phyloP scores from a whole-genome alignment of 2,113 vertebrate species.

The Melanotaenia duboulayi region DNA sequence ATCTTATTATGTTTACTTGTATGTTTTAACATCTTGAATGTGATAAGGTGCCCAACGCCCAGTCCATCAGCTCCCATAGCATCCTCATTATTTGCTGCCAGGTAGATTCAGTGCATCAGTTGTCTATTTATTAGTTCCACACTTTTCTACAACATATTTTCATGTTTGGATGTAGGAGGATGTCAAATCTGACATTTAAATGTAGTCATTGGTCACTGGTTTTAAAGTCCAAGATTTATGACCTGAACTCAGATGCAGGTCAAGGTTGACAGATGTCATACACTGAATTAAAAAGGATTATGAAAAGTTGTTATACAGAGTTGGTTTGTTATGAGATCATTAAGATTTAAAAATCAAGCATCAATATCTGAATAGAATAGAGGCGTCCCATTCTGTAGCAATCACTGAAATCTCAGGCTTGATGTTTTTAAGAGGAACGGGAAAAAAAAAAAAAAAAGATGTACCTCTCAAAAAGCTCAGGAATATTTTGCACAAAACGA shows the following conservation, averaged over 20 bases:
- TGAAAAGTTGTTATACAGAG: slow-evolving; percentile 18
- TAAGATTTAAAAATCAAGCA: slow-evolving; percentile 36
- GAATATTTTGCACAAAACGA: slow-evolving; percentile 12
- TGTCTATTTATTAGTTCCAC: neutral
- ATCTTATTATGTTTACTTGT: too few species aligned
- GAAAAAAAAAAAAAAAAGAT: neutral
- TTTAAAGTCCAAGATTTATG: slow-evolving; percentile 16
- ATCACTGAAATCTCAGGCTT: slow-evolving; percentile 37
- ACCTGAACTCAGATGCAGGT: neutral
- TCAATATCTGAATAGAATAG: slow-evolving; percentile 17
- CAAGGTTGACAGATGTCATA: neutral
- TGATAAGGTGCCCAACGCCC: too few species aligned
- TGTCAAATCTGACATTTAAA: neutral
- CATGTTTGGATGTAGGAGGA: neutral
- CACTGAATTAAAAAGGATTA: slow-evolving; percentile 27
- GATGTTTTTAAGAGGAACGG: slow-evolving; percentile 43
- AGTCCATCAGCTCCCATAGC: too few species aligned
- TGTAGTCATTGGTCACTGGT: neutral
- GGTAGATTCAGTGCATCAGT: neutral
- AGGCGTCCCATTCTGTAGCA: slow-evolving; percentile 28
- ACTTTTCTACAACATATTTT: neutral
- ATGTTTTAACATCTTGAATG: too few species aligned
- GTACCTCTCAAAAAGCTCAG: slow-evolving; percentile 56
- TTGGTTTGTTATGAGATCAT: slow-evolving; percentile 4
- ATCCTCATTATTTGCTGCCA: neutral